phyloP scores from a whole-genome alignment of 2,113 vertebrate genomes.

The Protobothrops mucrosquamatus region DNA sequence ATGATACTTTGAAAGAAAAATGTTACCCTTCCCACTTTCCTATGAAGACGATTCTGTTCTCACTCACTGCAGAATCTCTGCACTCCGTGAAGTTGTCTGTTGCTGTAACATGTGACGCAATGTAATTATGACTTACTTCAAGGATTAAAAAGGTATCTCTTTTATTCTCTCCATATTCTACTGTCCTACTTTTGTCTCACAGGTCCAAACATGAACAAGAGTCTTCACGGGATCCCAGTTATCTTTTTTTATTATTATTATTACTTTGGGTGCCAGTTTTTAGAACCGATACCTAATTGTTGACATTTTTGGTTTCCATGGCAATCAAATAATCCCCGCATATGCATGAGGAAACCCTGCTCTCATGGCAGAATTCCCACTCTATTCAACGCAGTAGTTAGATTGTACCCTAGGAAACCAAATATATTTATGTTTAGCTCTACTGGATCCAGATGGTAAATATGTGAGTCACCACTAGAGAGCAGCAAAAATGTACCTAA shows the following conservation, averaged over 20 bases:
- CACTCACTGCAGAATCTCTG: neutral
- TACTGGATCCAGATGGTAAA: neutral
- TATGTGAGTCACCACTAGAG: neutral
- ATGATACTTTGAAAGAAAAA: neutral
- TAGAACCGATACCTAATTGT: conserved; percentile 18
- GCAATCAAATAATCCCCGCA: conserved; percentile 40
- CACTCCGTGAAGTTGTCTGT: neutral
- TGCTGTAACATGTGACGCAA: neutral
- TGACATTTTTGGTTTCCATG: conserved; percentile 36
- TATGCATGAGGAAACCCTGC: neutral
- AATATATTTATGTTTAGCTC: neutral
- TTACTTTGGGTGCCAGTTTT: conserved; percentile 9
- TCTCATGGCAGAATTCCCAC: conserved; percentile 10
- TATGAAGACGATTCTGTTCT: neutral
- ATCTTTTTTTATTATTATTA: neutral
- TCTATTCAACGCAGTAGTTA: neutral
- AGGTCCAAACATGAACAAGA: conserved; percentile 26
- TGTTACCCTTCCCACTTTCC: neutral
- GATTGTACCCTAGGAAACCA: conserved; percentile 13
- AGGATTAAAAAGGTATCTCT: neutral
- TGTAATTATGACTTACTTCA: neutral
- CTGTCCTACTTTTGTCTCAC: conserved; percentile 5
- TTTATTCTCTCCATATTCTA: neutral
- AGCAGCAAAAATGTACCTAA: neutral
- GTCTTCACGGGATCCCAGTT: conserved; percentile 1